Evolutionary conservation across 2,797 vertebrate species (phyloP), one percentile per base, ranked within the genome.

Genomic region (Falco peregrinus): DNA sequence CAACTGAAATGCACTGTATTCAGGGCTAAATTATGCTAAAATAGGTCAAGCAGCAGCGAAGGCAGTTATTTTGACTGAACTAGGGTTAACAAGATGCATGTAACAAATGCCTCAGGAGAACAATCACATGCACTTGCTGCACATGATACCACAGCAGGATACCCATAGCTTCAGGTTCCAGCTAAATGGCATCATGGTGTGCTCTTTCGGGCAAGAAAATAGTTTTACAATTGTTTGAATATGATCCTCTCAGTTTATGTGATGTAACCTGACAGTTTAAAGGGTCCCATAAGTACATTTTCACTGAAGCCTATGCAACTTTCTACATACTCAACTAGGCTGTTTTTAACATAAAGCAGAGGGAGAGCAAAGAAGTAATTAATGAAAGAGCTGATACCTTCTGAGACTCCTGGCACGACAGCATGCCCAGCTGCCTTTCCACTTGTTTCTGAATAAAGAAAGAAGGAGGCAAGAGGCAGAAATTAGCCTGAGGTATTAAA

Each of bases 151-250:
- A 65, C 97, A 97, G 97, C 96, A 91, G 96, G 97, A 97, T 96
- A 96, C 94, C 97, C 97, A 96, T 97, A 95, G 97, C 96, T 97
- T 94, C 93, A 95, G 97, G 96, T 97, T 97, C 93, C 94, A 95
- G 93, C 87, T 97, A 97, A 98, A 97, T 95, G 96, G 96, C 94
- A 96, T 96, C 97, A 95, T 97, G 93, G 95, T 96, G 97, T 98
- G 97, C 96, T 97, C 95, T 97, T 94, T 97, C 96, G 88, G 94
- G 97, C 97, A 97, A 93, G 93, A 96, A 97, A 96, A 94, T 90
- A 96, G 92, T 91, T 95, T 91, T 92, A 96, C 95, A 96, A 96
- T 94, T 97, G 95, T 95, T 94, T 96, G 91, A 95, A 88, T 95
- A 95, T 94, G 92, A 97, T 96, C 96, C 91, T 84, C 74, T 85